phyloP scores from a whole-genome alignment of 2,113 vertebrate genomes.

The Proterorhinus semilunaris region DNA sequence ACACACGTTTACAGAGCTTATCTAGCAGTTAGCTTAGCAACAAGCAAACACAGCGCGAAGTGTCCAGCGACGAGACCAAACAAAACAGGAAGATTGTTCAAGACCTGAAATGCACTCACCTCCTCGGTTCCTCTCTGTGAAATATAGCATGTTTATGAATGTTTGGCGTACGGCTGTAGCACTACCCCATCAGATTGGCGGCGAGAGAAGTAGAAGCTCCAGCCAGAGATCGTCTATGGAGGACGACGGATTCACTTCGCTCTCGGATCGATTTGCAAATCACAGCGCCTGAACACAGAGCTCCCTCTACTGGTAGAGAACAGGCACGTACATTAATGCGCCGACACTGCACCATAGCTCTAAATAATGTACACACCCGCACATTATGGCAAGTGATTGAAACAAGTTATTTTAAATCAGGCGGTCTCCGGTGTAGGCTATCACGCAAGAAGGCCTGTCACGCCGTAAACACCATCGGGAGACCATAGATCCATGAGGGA shows the following conservation, averaged over 20 bases:
- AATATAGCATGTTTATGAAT: neutral
- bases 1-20: neutral
- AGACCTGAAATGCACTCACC: neutral
- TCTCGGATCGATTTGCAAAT: neutral
- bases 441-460: too few relatives aligned
- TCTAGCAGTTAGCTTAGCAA: constrained; percentile 49
- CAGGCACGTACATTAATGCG: too few relatives aligned
- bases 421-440: too few relatives aligned
- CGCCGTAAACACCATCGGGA: too few relatives aligned
- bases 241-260: neutral
- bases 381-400: too few relatives aligned
- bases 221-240: neutral
- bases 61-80: neutral
- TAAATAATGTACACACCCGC: too few relatives aligned
- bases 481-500: too few relatives aligned
- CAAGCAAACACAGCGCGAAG: constrained; percentile 5
- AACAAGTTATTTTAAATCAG: too few relatives aligned
- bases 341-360: too few relatives aligned
- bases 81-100: neutral
- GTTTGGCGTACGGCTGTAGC: neutral
- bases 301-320: neutral
- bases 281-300: neutral
- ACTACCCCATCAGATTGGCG: neutral
- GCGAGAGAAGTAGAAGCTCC: neutral
- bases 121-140: neutral